These are phyloP conservation scores for Leptodactylus fallax DNA, from an alignment of 2,797 vertebrate species.

Conservation along the genomic window DNA sequence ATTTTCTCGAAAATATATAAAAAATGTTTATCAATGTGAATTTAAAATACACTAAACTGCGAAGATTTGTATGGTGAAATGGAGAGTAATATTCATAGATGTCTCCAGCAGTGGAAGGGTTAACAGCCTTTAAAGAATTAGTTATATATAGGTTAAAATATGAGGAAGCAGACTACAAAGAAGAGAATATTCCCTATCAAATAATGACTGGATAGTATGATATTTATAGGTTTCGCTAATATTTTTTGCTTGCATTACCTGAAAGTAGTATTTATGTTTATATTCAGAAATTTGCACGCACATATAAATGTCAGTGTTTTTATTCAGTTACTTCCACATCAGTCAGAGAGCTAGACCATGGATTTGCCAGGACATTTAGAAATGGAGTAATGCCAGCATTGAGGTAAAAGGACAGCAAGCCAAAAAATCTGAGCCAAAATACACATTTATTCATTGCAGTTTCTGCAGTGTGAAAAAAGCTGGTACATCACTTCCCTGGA, in stretches of 20 bases:
- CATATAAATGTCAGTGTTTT: conserved; percentile 41
- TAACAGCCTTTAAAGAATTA: too few relatives aligned
- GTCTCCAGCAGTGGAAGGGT: too few relatives aligned
- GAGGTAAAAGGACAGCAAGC: conserved; percentile 51
- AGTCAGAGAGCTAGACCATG: conserved; percentile 57
- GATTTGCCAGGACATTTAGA: conserved; percentile 59
- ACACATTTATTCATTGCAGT: conserved; percentile 62
- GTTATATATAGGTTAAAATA: too few relatives aligned
- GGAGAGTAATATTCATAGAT: too few relatives aligned
- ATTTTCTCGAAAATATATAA: too few relatives aligned
- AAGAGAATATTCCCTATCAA: too few relatives aligned
- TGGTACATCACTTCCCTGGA: conserved; percentile 56
- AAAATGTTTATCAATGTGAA: too few relatives aligned
- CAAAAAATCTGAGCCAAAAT: conserved; percentile 60
- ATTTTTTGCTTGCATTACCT: background rate
- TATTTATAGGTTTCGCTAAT: background rate
- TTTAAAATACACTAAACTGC: too few relatives aligned
- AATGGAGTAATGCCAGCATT: conserved; percentile 47
- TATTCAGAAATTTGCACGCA: background rate
- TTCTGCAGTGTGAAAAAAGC: conserved; percentile 53
- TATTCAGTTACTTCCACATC: conserved; percentile 44
- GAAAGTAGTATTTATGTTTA: background rate
- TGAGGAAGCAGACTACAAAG: too few relatives aligned
- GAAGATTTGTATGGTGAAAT: too few relatives aligned
- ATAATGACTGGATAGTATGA: too few relatives aligned